Conservation (phyloP, 2,113 vertebrate genomes). For the Vicugna pacos region DNA sequence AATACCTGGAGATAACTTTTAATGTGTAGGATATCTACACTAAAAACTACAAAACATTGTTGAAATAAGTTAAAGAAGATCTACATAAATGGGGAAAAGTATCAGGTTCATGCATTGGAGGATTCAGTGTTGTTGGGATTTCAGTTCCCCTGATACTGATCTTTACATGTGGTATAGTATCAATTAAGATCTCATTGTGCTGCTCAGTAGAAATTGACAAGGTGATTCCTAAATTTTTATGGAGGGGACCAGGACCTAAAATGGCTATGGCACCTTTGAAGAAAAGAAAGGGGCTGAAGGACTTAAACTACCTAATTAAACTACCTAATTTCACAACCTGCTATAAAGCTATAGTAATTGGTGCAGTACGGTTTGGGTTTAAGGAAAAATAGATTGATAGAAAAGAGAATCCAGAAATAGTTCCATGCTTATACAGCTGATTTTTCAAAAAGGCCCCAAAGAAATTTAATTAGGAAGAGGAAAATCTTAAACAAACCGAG, state of each 20-base stretch:
- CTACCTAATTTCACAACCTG: background rate
- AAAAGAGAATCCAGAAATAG: background rate
- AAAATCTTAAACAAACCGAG: background rate
- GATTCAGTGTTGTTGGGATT: background rate
- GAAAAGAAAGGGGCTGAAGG: background rate
- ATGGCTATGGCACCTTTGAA: background rate
- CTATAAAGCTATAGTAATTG: background rate
- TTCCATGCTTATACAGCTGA: background rate
- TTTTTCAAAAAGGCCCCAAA: conserved; percentile 12
- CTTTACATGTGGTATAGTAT: background rate
- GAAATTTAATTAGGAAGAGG: background rate
- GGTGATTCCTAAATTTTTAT: background rate
- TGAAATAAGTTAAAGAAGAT: background rate
- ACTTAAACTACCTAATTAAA: background rate
- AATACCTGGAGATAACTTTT: background rate
- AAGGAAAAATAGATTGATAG: background rate
- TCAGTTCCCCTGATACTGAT: background rate
- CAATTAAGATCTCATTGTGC: background rate
- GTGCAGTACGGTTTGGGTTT: background rate
- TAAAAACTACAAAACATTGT: background rate
- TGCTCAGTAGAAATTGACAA: background rate
- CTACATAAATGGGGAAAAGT: background rate
- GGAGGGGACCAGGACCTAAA: background rate
- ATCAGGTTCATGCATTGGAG: background rate
- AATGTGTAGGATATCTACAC: background rate